A percentile compares a stretch with the other conserved stretches of the same genome.
phyloP scores from a whole-genome alignment of 37 sponge, comb jelly and placozoan species.

The Haliclona indistincta region DNA sequence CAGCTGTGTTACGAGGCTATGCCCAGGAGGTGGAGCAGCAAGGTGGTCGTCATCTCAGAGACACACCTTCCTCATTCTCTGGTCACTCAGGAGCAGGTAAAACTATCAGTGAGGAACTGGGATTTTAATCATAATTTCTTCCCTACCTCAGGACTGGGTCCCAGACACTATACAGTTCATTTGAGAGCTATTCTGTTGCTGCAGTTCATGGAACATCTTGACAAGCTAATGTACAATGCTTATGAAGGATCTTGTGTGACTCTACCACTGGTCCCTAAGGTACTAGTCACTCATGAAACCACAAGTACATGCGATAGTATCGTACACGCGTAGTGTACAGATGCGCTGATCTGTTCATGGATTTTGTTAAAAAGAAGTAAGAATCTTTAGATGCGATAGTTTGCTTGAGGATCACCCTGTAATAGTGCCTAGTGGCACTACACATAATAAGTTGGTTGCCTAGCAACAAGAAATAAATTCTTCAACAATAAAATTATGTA shows the following conservation, averaged over 20 bases:
- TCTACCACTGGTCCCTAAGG: constrained; percentile 78
- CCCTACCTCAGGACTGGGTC: constrained; percentile 65
- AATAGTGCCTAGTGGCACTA: no score
- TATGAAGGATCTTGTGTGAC: constrained; percentile 86
- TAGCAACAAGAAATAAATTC: no score
- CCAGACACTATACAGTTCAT: constrained; percentile 85
- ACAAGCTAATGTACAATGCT: constrained; percentile 96
- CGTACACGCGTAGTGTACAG: no score
- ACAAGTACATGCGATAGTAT: no score
- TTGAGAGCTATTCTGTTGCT: constrained; percentile 82
- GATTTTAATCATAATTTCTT: not conserved
- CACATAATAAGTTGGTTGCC: no score
- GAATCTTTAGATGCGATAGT: no score
- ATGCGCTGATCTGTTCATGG: no score
- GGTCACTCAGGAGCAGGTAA: constrained; percentile 83
- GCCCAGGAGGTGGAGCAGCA: constrained; percentile 75
- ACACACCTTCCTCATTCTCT: constrained; percentile 81
- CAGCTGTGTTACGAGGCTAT: constrained; percentile 79
- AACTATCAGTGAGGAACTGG: not conserved
- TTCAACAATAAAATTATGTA: no score
- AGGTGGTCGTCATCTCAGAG: constrained; percentile 43
- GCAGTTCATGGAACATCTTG: constrained; percentile 88
- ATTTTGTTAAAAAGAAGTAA: no score
- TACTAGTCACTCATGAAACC: no score
- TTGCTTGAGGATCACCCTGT: no score